A percentile compares a stretch with the other conserved stretches of the same genome.
Conservation (phyloP, 2,113 vertebrate species). For the Orycteropus afer region DNA sequence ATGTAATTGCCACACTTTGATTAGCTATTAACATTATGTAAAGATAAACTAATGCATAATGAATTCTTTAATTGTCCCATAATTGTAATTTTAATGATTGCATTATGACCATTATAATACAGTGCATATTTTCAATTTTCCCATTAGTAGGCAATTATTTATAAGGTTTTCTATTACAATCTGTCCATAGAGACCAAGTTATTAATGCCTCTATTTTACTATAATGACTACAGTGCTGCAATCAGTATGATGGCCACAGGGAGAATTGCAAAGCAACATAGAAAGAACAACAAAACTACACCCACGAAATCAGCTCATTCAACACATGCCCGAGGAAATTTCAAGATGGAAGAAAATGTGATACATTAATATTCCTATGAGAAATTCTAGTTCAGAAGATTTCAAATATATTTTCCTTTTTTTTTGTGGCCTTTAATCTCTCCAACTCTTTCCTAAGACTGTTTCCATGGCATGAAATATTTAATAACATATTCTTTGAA, state of each 20-base stretch:
- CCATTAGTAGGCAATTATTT: constrained; percentile 86
- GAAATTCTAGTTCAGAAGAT: constrained; percentile 12
- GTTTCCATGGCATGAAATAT: constrained; percentile 71
- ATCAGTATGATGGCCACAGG: constrained; percentile 75
- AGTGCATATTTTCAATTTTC: constrained; percentile 83
- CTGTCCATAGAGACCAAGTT: constrained; percentile 77
- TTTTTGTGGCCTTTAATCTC: not conserved
- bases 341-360: constrained; percentile 33
- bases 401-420: constrained; percentile 22
- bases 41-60: constrained; percentile 87
- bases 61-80: constrained; percentile 83
- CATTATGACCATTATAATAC: constrained; percentile 80
- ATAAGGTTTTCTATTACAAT: constrained; percentile 80
- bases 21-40: constrained; percentile 86
- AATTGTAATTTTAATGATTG: constrained; percentile 86
- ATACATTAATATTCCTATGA: constrained; percentile 19
- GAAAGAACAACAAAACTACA: constrained; percentile 64
- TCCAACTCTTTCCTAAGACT: constrained; percentile 44
- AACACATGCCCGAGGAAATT: constrained; percentile 1
- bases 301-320: not conserved
- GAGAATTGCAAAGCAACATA: constrained; percentile 61
- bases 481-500: constrained; percentile 64
- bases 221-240: constrained; percentile 74
- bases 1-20: constrained; percentile 82
- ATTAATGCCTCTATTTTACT: constrained; percentile 80